These are phyloP conservation scores for Leuciscus waleckii DNA, from an alignment of 2,797 vertebrate genomes.

Conservation along the genomic window DNA sequence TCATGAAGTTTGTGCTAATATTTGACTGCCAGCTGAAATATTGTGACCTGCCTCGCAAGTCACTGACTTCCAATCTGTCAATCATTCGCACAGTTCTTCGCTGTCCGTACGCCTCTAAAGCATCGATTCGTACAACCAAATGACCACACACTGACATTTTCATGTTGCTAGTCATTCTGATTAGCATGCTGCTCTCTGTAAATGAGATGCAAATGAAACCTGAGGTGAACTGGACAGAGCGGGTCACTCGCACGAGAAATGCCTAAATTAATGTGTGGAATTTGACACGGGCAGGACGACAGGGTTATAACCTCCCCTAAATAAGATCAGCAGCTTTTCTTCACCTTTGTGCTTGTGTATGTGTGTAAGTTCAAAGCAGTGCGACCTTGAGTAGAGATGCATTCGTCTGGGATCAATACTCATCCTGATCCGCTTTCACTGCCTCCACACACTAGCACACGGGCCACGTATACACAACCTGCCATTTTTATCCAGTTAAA, in stretches of 20 bases:
- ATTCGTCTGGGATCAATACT: conserved; percentile 53
- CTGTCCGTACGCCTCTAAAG: background rate
- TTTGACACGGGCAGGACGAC: conserved; percentile 10
- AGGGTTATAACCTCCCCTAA: conserved; percentile 18
- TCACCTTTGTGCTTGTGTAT: conserved; percentile 7
- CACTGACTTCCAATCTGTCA: conserved; percentile 33
- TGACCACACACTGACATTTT: conserved; percentile 25
- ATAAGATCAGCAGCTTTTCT: conserved; percentile 37
- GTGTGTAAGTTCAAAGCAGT: conserved; percentile 16
- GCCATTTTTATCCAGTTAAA: conserved; percentile 1
- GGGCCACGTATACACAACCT: conserved; percentile 6
- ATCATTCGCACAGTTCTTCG: background rate
- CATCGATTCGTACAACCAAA: background rate
- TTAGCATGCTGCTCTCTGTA: conserved; percentile 37
- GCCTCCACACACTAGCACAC: conserved; percentile 17
- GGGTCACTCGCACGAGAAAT: background rate
- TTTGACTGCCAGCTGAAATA: conserved; percentile 31
- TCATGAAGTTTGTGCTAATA: conserved; percentile 43
- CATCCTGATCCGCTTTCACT: conserved; percentile 47
- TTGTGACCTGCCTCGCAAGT: conserved; percentile 20
- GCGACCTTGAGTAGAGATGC: conserved; percentile 45
- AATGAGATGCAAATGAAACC: conserved; percentile 53
- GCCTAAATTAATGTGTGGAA: conserved; percentile 27
- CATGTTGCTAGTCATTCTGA: conserved; percentile 29
- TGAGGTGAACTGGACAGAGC: conserved; percentile 1